Evolutionary conservation across 2,113 vertebrate species (phyloP).

Genomic region (Sceloporus tristichus): DNA sequence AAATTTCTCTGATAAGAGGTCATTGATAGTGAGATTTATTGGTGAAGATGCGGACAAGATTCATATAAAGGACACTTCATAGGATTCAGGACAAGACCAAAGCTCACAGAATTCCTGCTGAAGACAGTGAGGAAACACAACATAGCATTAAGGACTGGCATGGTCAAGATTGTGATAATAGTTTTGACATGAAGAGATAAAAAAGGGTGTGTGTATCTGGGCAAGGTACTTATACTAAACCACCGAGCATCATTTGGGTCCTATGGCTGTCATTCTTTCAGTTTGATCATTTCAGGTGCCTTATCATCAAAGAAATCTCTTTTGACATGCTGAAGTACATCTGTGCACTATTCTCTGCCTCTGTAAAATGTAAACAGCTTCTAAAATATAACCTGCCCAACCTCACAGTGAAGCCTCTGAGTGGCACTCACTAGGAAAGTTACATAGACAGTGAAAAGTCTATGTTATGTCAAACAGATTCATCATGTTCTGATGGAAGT

Average conservation of each 20-base stretch:
- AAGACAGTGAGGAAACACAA: no score
- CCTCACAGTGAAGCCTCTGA: no score
- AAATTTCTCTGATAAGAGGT: not conserved
- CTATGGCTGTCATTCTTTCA: not conserved
- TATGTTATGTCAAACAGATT: no score
- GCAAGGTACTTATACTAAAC: not conserved
- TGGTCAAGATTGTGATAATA: not conserved
- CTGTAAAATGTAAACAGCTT: no score
- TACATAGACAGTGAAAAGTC: no score
- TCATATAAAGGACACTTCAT: not conserved
- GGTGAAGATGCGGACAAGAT: not conserved
- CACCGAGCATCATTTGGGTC: not conserved
- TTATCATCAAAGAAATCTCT: no score
- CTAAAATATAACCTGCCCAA: no score
- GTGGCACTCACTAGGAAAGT: no score
- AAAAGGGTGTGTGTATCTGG: not conserved
- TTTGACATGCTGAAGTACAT: no score
- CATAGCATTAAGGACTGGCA: not conserved
- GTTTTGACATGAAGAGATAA: not conserved
- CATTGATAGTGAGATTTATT: no score
- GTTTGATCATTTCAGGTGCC: not conserved
- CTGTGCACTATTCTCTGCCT: no score
- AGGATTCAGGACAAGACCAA: not conserved
- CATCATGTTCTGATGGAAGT: no score
- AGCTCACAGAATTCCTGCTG: not conserved